Base-by-base conservation (phyloP, 64 coral and sea anemone species). In the Trachythela sp. region DNA sequence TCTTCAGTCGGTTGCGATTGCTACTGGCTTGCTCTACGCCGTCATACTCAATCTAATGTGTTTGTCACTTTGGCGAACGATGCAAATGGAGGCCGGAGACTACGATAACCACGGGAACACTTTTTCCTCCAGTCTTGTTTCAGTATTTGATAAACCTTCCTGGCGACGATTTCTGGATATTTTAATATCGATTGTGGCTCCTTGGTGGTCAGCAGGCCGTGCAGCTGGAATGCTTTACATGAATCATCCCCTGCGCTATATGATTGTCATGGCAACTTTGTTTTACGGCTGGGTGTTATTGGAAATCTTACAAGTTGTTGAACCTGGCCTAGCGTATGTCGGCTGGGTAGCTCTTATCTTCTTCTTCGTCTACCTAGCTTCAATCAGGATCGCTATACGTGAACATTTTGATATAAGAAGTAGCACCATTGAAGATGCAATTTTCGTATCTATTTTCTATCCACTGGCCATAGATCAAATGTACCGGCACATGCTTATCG, bases 11-110 rank as follows among this genome's bases (percentile, higher is more conserved):
- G 92, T 91, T 14, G 54, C 92, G 0, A 88, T 94, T 15, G 88
- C 87, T 26, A 90, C 92, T 22, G 92, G 92, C 7, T 71, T 94
- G 42, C 36, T 90, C 29, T 94, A 91, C 40, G 90, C 92, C 0
- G 41, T 88, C 10, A 58, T 94, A 13, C 71, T 94, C 35, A 91
- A 86, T 34, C 90, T 94, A 14, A 77, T 94, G 48, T 94, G 92
- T 3, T 88, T 94, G 18, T 45, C 88, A 2, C 27, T 94, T 17
- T 94, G 92, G 92, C 86, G 92, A 48, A 41, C 64, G 0, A 40
- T 94, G 2, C 90, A 94, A 49, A 84, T 94, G 10, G 92, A 94
- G 68, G 70, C 48, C 10, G 92, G 92, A 20, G 92, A 94, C 51
- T n/a, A 90, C 42, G 92, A 94, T 84, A 36, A 72, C 1, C 83